Conservation (phyloP, 2,888 invertebrate genomes). For the Acrobasis suavella region DNA sequence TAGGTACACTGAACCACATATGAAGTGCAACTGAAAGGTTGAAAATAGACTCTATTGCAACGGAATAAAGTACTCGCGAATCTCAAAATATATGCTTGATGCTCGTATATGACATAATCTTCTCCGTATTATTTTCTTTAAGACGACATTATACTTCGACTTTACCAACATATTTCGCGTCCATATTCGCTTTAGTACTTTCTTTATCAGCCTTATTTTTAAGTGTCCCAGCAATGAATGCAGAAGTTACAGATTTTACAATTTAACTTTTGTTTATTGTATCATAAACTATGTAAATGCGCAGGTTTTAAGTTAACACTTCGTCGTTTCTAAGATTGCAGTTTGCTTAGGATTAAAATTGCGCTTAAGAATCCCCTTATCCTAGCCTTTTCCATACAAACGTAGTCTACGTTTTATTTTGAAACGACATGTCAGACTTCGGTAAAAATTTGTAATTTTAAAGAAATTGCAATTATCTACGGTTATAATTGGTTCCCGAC, state of each 20-base stretch:
- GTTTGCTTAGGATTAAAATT: constrained; percentile 25
- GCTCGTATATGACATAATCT: constrained; percentile 40
- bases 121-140: constrained; percentile 31
- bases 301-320: constrained; percentile 40
- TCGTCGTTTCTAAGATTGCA: constrained; percentile 31
- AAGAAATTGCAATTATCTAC: no score
- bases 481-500: no score
- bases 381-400: no score
- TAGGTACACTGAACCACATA: not conserved
- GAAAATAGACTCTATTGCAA: not conserved
- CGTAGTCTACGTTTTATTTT: no score
- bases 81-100: constrained; percentile 12
- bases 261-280: constrained; percentile 25
- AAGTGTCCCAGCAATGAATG: constrained; percentile 28
- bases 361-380: not conserved
- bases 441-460: no score
- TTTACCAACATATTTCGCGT: not conserved
- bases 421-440: no score
- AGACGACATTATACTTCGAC: not conserved
- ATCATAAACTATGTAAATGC: constrained; percentile 38
- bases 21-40: not conserved
- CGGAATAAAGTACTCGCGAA: not conserved
- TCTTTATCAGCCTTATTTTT: not conserved
- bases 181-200: not conserved
- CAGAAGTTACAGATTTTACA: constrained; percentile 13